Evolutionary conservation across 2,113 vertebrate genomes (phyloP).

Genomic region (Illadopsis cleaveri): DNA sequence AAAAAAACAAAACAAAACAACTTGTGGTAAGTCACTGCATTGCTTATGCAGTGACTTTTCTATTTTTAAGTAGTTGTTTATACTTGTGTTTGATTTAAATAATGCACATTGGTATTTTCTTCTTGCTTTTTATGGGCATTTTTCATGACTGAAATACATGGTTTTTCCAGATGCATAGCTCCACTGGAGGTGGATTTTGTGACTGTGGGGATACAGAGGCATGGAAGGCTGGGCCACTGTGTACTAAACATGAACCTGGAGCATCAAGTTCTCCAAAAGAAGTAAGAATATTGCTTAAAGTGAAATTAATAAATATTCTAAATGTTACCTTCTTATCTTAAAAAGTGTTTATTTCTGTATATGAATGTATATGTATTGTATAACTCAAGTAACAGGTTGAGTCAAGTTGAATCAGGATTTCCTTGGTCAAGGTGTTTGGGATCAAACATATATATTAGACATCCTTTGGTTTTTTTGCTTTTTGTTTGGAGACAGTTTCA

Average conservation of each 20-base stretch:
- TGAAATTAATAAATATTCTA: background rate
- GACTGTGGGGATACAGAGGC: slow-evolving; percentile 96
- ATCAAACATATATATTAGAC: background rate
- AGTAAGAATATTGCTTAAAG: slow-evolving; percentile 74
- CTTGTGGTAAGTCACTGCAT: background rate
- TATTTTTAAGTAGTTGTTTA: background rate
- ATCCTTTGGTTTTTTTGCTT: background rate
- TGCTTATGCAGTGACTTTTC: background rate
- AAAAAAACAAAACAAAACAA: background rate
- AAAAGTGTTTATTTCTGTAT: background rate
- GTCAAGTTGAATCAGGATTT: background rate
- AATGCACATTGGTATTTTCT: background rate
- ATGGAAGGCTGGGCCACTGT: slow-evolving; percentile 94
- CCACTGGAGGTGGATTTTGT: slow-evolving; percentile 95
- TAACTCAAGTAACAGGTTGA: background rate
- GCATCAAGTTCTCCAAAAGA: slow-evolving; percentile 80
- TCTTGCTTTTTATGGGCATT: background rate
- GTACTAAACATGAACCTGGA: slow-evolving; percentile 88
- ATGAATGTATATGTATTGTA: background rate
- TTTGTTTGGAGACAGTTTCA: background rate
- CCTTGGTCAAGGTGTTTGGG: background rate
- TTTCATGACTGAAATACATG: background rate
- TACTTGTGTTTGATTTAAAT: background rate
- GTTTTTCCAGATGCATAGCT: slow-evolving; percentile 89
- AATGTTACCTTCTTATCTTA: background rate